These are phyloP conservation scores for Drosophila cyrtoloma DNA, from an alignment of 2,888 invertebrate genomes.

Conservation along the genomic window DNA sequence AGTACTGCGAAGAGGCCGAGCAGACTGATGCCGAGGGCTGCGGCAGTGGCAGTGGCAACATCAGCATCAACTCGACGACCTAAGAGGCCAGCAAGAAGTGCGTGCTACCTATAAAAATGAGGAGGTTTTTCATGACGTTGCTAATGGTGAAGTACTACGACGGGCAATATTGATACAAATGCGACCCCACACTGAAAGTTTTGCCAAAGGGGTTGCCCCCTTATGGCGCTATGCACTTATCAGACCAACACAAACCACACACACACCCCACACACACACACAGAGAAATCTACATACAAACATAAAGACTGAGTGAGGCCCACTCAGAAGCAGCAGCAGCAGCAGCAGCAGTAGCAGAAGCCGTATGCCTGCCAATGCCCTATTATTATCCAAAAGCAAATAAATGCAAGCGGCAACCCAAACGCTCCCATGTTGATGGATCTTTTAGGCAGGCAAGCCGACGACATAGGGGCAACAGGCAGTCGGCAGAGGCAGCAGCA, in stretches of 20 bases:
- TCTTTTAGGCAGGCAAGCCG: constrained; percentile 42
- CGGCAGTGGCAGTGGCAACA: constrained; percentile 6
- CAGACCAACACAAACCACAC: constrained; percentile 52
- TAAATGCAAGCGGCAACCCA: constrained; percentile 63
- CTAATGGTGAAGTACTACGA: constrained; percentile 37
- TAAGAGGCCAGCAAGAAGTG: constrained; percentile 56
- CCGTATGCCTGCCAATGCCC: constrained; percentile 69
- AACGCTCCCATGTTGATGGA: constrained; percentile 67
- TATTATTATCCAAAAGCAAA: constrained; percentile 79
- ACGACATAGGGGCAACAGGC: constrained; percentile 32
- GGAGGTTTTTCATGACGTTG: constrained; percentile 25
- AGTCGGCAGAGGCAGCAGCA: constrained; percentile 31
- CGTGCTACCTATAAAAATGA: constrained; percentile 57
- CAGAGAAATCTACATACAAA: constrained; percentile 13
- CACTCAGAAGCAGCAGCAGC: constrained; percentile 53
- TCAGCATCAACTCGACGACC: constrained; percentile 18
- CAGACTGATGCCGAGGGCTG: constrained; percentile 17
- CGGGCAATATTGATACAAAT: constrained; percentile 47
- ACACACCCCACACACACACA: background rate
- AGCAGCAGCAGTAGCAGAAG: constrained; percentile 66
- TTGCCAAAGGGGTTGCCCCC: constrained; percentile 43
- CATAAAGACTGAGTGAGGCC: constrained; percentile 35
- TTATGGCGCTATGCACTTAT: constrained; percentile 74
- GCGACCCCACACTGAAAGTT: constrained; percentile 32
- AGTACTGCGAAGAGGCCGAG: constrained; percentile 39